Conservation (phyloP, 2,888 invertebrate species). For the Heliconius ethilla region DNA sequence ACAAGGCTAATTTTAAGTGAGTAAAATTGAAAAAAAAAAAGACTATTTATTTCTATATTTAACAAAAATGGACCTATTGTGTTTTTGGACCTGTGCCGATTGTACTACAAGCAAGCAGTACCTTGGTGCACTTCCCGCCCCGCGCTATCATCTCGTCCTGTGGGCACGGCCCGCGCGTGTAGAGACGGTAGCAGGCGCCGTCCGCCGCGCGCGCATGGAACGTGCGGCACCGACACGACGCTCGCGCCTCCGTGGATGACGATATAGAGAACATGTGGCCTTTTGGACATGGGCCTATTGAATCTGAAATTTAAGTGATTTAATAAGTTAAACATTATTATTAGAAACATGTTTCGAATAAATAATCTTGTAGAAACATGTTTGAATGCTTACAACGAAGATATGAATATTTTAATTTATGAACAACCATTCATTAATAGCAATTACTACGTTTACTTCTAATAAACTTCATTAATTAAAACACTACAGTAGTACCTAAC, state of each 20-base stretch:
- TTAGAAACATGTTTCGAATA: background rate
- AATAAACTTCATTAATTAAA: no score
- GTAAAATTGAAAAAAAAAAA: no score
- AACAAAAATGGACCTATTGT: no score
- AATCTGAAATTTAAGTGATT: slow-evolving; percentile 73
- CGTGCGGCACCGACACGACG: slow-evolving; percentile 86
- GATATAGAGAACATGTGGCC: slow-evolving; percentile 86
- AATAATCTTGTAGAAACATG: no score
- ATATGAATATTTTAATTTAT: no score
- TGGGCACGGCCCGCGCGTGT: slow-evolving; percentile 90
- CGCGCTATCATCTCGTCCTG: slow-evolving; percentile 86
- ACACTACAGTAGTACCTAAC: no score
- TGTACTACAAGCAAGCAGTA: slow-evolving; percentile 36
- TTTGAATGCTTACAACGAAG: no score
- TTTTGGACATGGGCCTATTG: slow-evolving; percentile 87
- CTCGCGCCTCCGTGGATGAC: slow-evolving; percentile 69
- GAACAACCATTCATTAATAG: no score
- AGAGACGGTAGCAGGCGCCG: slow-evolving; percentile 88
- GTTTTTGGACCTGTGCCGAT: no score
- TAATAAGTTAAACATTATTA: background rate
- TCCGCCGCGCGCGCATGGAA: slow-evolving; percentile 82
- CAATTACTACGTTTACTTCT: no score
- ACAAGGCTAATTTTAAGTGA: no score
- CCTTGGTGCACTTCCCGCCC: slow-evolving; percentile 84
- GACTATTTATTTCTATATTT: no score